Percentiles rank a stretch among this genome's conserved stretches.
Evolutionary conservation across 2,113 vertebrate genomes (phyloP).

Genomic region (Limnothrissa miodon): DNA sequence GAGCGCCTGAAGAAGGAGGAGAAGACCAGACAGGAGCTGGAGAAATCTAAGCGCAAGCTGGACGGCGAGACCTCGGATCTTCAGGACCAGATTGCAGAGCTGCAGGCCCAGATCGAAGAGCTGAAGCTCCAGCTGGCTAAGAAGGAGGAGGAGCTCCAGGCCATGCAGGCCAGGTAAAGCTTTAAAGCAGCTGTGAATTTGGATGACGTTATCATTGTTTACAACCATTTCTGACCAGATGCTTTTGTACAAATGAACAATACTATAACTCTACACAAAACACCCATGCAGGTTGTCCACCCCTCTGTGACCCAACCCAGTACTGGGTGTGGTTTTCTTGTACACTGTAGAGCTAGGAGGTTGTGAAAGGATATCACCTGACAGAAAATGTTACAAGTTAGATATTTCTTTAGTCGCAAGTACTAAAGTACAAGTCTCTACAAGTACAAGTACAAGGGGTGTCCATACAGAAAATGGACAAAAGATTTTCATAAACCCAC

Average conservation of each 20-base stretch:
- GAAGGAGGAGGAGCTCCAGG: slow-evolving; percentile 95
- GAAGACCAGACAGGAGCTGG: slow-evolving; percentile 93
- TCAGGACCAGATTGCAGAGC: slow-evolving; percentile 95
- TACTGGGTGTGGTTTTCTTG: no score
- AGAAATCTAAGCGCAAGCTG: slow-evolving; percentile 95
- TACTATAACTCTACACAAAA: no score
- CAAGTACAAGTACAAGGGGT: background rate
- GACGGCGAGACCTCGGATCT: slow-evolving; percentile 94
- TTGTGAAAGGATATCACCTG: no score
- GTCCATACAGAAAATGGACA: background rate
- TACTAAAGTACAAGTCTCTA: no score
- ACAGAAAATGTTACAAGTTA: no score
- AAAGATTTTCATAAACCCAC: background rate
- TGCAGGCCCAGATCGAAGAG: slow-evolving; percentile 94
- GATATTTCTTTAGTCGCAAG: no score
- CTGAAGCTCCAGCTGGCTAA: slow-evolving; percentile 91
- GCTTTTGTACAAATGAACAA: background rate
- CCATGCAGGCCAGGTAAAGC: slow-evolving; percentile 83
- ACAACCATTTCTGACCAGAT: background rate
- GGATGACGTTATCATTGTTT: background rate
- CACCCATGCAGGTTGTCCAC: no score
- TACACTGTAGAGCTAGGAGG: no score
- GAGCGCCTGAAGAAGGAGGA: slow-evolving; percentile 98
- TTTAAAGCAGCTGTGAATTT: background rate
- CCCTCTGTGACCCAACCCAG: no score